Evolutionary conservation across 2,888 invertebrate species (phyloP).

Genomic region (Lasioglossum malachurum): DNA sequence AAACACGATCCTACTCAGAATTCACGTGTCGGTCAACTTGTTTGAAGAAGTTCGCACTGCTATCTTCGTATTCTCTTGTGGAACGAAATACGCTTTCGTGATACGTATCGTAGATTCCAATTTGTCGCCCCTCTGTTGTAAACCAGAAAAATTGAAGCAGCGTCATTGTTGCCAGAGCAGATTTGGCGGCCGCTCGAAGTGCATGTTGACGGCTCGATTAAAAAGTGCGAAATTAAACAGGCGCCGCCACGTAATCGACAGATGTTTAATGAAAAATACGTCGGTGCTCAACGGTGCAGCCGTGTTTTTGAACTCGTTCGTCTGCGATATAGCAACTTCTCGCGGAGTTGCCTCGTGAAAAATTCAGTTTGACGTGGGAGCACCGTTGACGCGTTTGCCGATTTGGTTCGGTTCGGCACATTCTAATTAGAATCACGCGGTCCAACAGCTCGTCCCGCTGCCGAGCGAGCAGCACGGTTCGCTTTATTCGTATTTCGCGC

Average conservation of each 20-base stretch:
- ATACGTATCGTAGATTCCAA: background rate
- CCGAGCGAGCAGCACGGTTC: background rate
- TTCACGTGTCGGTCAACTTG: too few relatives aligned
- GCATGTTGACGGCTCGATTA: background rate
- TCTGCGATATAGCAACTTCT: background rate
- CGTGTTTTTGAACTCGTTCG: background rate
- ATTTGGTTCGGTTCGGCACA: constrained; percentile 35
- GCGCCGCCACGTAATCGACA: background rate
- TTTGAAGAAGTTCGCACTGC: too few relatives aligned
- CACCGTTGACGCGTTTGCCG: constrained; percentile 3
- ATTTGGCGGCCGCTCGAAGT: background rate
- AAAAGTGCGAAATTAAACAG: background rate
- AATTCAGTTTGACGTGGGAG: constrained; percentile 12
- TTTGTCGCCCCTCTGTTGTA: background rate
- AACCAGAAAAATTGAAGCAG: background rate
- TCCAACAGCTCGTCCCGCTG: background rate
- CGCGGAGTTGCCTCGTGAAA: background rate
- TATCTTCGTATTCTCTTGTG: too few relatives aligned
- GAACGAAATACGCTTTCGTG: too few relatives aligned
- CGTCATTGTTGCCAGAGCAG: background rate
- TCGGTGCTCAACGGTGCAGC: background rate
- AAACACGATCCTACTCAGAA: too few relatives aligned
- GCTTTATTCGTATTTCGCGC: constrained; percentile 74
- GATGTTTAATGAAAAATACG: constrained; percentile 5
- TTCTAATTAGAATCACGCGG: constrained; percentile 60